These are phyloP conservation scores for Sitodiplosis mosellana DNA, from an alignment of 1,140 invertebrate species.

Conservation along the genomic window DNA sequence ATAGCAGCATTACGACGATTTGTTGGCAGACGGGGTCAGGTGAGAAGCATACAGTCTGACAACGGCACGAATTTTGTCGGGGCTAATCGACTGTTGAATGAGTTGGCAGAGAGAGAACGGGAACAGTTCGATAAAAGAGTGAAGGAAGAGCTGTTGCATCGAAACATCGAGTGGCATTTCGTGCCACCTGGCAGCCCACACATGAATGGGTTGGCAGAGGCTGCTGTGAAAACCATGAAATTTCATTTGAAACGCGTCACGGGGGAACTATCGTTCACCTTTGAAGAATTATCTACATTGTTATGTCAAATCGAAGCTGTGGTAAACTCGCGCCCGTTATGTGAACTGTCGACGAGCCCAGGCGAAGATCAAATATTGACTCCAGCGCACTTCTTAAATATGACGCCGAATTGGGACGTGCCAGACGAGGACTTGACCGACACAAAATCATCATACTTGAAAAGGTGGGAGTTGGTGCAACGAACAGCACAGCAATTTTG, in stretches of 20 bases:
- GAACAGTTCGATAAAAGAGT: too few species aligned
- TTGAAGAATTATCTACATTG: constrained; percentile 13
- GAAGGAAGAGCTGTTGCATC: too few species aligned
- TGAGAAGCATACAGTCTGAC: constrained; percentile 7
- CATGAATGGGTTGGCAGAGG: constrained; percentile 16
- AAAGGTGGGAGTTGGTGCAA: too few species aligned
- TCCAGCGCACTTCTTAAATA: constrained; percentile 22
- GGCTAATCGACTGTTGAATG: background rate
- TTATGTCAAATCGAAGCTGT: constrained; percentile 12
- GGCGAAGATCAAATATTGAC: constrained; percentile 15
- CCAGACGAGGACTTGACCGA: too few species aligned
- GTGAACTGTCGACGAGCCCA: constrained; percentile 11
- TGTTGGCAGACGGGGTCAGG: too few species aligned
- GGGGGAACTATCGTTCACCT: constrained; percentile 8
- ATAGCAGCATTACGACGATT: too few species aligned
- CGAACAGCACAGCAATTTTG: constrained; percentile 15
- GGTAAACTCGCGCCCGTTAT: constrained; percentile 15
- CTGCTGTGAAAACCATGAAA: constrained; percentile 14
- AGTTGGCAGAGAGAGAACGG: background rate
- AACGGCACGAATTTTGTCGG: constrained; percentile 9
- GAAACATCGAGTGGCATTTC: constrained; percentile 11
- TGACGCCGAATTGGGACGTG: constrained; percentile 12
- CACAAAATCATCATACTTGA: too few species aligned
- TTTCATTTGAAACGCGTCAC: constrained; percentile 11
- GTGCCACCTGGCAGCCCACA: constrained; percentile 12